These are phyloP conservation scores for Oncorhynchus nerka DNA, from an alignment of 2,113 vertebrate species.

Conservation along the genomic window DNA sequence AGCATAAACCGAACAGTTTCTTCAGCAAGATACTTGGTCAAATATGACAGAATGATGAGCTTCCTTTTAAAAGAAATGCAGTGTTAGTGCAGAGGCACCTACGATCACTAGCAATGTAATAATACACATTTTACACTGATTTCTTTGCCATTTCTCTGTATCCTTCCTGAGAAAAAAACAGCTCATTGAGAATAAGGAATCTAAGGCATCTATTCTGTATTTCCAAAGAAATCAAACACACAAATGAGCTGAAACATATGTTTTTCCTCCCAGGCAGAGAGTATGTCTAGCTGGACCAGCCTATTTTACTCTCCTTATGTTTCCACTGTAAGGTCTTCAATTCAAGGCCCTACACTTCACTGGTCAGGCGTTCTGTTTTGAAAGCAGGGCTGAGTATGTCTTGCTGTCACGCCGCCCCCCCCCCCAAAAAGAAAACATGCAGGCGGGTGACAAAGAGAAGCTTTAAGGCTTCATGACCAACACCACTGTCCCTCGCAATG, in stretches of 20 bases:
- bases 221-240: constrained; percentile 22
- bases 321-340: background rate
- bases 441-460: constrained; percentile 6
- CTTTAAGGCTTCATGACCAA: constrained; percentile 16
- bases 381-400: background rate
- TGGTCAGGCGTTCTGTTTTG: constrained; percentile 2
- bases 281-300: background rate
- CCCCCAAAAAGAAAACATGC: background rate
- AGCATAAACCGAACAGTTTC: background rate
- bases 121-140: constrained; percentile 6
- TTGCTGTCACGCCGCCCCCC: too few species aligned
- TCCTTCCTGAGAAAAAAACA: background rate
- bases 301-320: constrained; percentile 8
- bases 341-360: background rate
- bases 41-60: background rate
- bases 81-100: background rate
- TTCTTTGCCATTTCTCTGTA: too few species aligned
- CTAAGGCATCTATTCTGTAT: constrained; percentile 4
- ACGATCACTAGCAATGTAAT: background rate
- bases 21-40: background rate
- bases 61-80: background rate
- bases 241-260: constrained; percentile 33
- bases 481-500: background rate
- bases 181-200: constrained; percentile 15
- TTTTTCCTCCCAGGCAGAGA: constrained; percentile 27